phyloP scores from a whole-genome alignment of 2,888 invertebrate genomes.

The Epirrita christyi region DNA sequence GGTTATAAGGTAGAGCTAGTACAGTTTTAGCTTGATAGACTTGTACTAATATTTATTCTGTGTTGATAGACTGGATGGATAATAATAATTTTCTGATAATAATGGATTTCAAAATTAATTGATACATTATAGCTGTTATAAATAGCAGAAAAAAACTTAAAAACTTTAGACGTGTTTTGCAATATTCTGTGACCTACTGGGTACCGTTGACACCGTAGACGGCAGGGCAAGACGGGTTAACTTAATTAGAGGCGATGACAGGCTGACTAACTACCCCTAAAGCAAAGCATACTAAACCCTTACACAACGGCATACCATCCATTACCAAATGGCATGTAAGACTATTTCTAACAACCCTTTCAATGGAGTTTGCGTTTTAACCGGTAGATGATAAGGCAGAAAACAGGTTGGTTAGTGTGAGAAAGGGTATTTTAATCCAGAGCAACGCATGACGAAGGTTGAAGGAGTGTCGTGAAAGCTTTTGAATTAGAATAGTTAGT shows the following conservation, averaged over 20 bases:
- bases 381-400: not conserved
- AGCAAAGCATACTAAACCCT: conserved; percentile 7
- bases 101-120: too few species aligned
- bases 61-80: too few species aligned
- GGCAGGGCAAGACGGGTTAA: conserved; percentile 17
- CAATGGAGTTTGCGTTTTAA: not conserved
- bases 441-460: conserved; percentile 36
- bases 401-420: not conserved
- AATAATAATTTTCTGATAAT: too few species aligned
- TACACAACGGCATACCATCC: not conserved
- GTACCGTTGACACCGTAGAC: conserved; percentile 13
- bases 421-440: conserved; percentile 28
- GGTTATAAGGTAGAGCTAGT: too few species aligned
- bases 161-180: not conserved
- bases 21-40: too few species aligned
- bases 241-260: conserved; percentile 29
- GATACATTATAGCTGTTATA: too few species aligned
- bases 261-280: not conserved
- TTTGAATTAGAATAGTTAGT: conserved; percentile 36
- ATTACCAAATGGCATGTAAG: not conserved
- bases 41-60: too few species aligned
- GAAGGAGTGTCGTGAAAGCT: conserved; percentile 33
- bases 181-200: not conserved
- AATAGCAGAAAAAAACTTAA: too few species aligned
- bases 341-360: not conserved